Evolutionary conservation across 2,888 invertebrate genomes (phyloP), one percentile per base, ranked within the genome.

Genomic region (Odontocerum albicorne): DNA sequence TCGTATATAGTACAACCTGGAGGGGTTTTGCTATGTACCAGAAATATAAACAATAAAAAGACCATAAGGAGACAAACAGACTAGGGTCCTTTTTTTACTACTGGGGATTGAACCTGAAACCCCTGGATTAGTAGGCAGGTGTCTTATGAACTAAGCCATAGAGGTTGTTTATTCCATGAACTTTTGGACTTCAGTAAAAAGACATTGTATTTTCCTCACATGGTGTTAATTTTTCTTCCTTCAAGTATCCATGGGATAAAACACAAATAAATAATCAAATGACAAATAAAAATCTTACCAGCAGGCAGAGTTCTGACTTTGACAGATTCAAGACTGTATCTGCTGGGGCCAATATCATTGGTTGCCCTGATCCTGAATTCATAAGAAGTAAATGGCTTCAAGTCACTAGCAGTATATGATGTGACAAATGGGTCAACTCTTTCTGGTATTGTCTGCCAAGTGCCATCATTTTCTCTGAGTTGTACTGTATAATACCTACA

Each of bases 311-410:
- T 96, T 63, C 90, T 82, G 20, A 93, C 92, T 67, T 89, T 87
- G 62, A 88, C 86, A 1, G 95, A 95, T 64, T 93, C 90, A 12
- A 85, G 83, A 68, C 97, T 97, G 77, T 92, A 98, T 1, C 87
- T 83, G 65, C 96, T 96, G 0, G 92, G 92, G 0, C 96, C 96
- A 51, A 96, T 90, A 69, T 99, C 99, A 68, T 98, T 98, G 8
- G 92, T 92, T 1, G 96, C 96, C 70, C 94, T 90, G 63, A 98
- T 92, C 43, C 96, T 82, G 72, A 97, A 96, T 66, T 89, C 87
- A 70, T 97, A 97, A 1, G 85, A 82, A 0, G 94, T 93, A 68
- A 88, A 91, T 0, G 98, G 96, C 65, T 88, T 88, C 38, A 98
- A 76, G 42, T 85, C 86, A 6, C 85, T 83, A 0, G 92, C 92